Evolutionary conservation across 2,113 vertebrate genomes (phyloP).

Genomic region (Todiramphus chloris): DNA sequence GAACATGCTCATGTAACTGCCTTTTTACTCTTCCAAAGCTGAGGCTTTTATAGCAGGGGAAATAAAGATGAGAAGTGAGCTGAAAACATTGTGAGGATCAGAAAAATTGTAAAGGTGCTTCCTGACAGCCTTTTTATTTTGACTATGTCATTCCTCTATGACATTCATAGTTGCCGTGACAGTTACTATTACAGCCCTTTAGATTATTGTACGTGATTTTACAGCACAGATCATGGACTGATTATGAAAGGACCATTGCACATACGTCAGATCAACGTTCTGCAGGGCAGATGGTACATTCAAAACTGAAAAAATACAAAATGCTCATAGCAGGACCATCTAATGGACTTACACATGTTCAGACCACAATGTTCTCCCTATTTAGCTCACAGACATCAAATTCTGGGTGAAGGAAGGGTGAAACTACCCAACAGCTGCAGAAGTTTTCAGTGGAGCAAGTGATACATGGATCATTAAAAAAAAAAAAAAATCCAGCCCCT

Average conservation of each 20-base stretch:
- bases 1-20: not conserved
- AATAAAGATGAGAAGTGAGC: not conserved
- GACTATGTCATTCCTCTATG: not conserved
- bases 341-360: not conserved
- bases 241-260: not conserved
- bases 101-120: conserved; percentile 2
- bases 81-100: not conserved
- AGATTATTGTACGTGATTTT: not conserved
- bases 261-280: not conserved
- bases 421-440: not conserved
- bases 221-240: not conserved
- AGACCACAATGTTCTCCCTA: not conserved
- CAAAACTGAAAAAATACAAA: not conserved
- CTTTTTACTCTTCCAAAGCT: not conserved
- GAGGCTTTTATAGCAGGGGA: not conserved
- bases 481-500: not conserved
- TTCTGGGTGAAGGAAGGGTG: not conserved
- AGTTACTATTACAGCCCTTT: not conserved
- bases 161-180: not conserved
- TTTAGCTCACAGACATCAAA: not conserved
- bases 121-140: not conserved
- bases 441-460: not conserved
- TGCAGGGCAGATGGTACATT: not conserved
- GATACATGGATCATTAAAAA: fast-evolving
- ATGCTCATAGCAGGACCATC: not conserved